Evolutionary conservation across 2,888 invertebrate genomes (phyloP).

Genomic region (Lathronympha strigana): DNA sequence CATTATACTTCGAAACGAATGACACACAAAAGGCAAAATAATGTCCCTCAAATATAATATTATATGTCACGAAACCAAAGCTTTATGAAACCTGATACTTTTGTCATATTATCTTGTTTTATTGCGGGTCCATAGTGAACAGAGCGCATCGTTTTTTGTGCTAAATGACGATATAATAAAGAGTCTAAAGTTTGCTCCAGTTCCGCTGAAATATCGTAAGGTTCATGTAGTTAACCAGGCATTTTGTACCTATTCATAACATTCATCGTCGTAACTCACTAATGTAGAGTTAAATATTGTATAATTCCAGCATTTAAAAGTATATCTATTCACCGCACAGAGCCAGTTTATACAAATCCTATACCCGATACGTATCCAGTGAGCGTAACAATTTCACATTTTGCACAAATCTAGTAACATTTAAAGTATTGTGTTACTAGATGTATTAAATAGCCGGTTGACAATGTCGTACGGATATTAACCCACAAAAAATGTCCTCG

Average conservation of each 20-base stretch:
- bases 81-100: slow-evolving; percentile 84
- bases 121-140: slow-evolving; percentile 75
- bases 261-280: not conserved
- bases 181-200: not conserved
- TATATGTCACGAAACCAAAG: slow-evolving; percentile 81
- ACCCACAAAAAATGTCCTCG: slow-evolving; percentile 83
- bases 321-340: slow-evolving; percentile 23
- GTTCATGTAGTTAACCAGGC: not conserved
- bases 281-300: slow-evolving; percentile 1
- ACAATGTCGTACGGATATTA: slow-evolving; percentile 84
- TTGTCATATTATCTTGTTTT: slow-evolving; percentile 84
- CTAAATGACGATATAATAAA: slow-evolving; percentile 51
- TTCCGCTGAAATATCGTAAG: not conserved
- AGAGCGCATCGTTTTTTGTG: slow-evolving; percentile 59
- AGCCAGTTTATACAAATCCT: slow-evolving; percentile 67
- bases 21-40: slow-evolving; percentile 75
- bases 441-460: slow-evolving; percentile 83
- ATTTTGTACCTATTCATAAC: not conserved
- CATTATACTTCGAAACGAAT: slow-evolving; percentile 62
- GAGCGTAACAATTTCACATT: slow-evolving; percentile 80
- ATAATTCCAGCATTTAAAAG: not conserved
- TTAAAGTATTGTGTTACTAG: slow-evolving; percentile 83
- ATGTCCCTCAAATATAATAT: slow-evolving; percentile 82
- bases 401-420: slow-evolving; percentile 83
- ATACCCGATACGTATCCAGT: slow-evolving; percentile 73